A percentile compares a stretch with the other conserved stretches of the same genome.
phyloP scores from a whole-genome alignment of 1,140 invertebrate genomes.

The roundworm (Caenorhabditis elegans) region WBcel235 BX284603.4:3329501-3330000 shows the following conservation, averaged over 20 bases:
- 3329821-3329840: no score
- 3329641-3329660: conserved; percentile 24
- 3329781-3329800: no score
- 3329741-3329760: no score
- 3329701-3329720: neutral
- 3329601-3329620: neutral
- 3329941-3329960: no score
- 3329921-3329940: no score
- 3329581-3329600: neutral
- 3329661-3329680: neutral
- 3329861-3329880: no score
- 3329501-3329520: neutral
- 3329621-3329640: neutral
- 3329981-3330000: neutral
- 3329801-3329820: no score
- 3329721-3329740: neutral
- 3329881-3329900: no score
- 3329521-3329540: neutral
- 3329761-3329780: no score
- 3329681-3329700: conserved; percentile 11
- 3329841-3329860: no score
- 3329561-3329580: neutral
- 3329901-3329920: no score
- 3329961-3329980: neutral
- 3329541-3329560: no score